Evolutionary conservation across 2,113 vertebrate species (phyloP), one percentile per base, ranked within the genome.

Genomic region (Setophaga coronata): DNA sequence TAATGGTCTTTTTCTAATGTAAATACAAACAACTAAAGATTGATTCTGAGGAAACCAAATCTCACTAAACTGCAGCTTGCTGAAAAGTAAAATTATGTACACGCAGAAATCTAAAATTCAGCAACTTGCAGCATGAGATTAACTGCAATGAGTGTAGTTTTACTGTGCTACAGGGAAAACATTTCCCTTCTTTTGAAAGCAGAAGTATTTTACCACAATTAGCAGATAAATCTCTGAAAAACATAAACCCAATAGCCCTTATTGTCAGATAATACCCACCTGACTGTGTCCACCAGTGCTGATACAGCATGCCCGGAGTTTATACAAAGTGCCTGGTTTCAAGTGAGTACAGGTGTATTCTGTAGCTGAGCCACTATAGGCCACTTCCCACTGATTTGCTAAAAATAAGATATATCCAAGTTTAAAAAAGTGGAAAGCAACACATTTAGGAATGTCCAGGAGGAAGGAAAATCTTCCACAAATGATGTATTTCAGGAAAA

Each of bases 251-350:
- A 20, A 5, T 0, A 69, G 36, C n/a, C 25, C 6, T 84, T 50
- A 10, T 0, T 43, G 26, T 36, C 24, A 64, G 88, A 3, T 10
- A 43, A 26, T 4, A 92, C 97, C 42, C 82, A 99, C 99, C 98
- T 98, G 99, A 95, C 99, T 99, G 97, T 99, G 99, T 51, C 99
- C 99, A 10, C 99, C 99, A 42, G 99, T 99, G 97, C 99, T 99
- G 98, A 99, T 99, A 97, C 99, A 99, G 98, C 99, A 99, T 33
- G 99, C 98, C 50, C 99, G 99, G 82, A 99, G 98, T 85, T 98
- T 98, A 96, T 99, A 99, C 97, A 98, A 98, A 97, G 99, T 99
- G 95, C 99, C 99, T 78, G 99, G 98, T 95, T 98, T 99, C 98
- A 99, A 98, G 91, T 98, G 98, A 97, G 99, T 98, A 94, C 98